These are phyloP conservation scores for Hirundo rustica DNA, from an alignment of 2,797 vertebrate genomes.

Conservation along the genomic window DNA sequence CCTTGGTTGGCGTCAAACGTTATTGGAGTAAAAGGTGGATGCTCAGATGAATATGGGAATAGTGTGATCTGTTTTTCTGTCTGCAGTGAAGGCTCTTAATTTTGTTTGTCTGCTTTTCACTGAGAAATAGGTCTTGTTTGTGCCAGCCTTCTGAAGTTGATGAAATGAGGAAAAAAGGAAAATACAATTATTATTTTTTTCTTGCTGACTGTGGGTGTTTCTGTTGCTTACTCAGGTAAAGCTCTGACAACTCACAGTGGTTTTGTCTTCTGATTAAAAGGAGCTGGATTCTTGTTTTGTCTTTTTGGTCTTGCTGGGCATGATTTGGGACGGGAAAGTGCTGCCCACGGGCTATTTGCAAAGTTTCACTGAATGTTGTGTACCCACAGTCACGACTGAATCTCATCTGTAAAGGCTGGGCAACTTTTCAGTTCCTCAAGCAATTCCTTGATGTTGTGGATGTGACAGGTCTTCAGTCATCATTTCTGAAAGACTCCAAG, in stretches of 20 bases:
- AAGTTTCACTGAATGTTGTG: conserved; percentile 16
- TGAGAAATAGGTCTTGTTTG: conserved; percentile 32
- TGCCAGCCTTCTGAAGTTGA: conserved; percentile 21
- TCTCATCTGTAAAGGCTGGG: conserved; percentile 26
- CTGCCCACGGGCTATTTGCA: conserved; percentile 13
- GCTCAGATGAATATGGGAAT: neutral
- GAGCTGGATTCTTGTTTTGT: conserved; percentile 19
- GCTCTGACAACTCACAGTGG: conserved; percentile 29
- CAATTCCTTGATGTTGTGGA: conserved; percentile 26
- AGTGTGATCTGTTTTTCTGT: neutral
- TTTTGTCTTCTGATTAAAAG: conserved; percentile 44
- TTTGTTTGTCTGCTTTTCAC: conserved; percentile 40
- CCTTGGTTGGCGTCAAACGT: neutral
- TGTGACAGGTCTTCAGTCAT: conserved; percentile 22
- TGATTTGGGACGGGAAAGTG: conserved; percentile 38
- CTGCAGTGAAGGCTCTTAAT: neutral
- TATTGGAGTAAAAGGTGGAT: neutral
- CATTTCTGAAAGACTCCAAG: neutral
- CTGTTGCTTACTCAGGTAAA: conserved; percentile 46
- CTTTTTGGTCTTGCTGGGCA: conserved; percentile 20
- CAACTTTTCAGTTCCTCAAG: conserved; percentile 20
- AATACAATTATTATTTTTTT: neutral
- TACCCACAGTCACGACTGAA: neutral
- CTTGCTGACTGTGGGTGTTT: conserved; percentile 52
- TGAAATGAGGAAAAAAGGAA: conserved; percentile 31